Percentiles rank a stretch among this genome's conserved stretches.
Evolutionary conservation across 2,888 invertebrate genomes (phyloP).

Genomic region (Adela reaumurella): DNA sequence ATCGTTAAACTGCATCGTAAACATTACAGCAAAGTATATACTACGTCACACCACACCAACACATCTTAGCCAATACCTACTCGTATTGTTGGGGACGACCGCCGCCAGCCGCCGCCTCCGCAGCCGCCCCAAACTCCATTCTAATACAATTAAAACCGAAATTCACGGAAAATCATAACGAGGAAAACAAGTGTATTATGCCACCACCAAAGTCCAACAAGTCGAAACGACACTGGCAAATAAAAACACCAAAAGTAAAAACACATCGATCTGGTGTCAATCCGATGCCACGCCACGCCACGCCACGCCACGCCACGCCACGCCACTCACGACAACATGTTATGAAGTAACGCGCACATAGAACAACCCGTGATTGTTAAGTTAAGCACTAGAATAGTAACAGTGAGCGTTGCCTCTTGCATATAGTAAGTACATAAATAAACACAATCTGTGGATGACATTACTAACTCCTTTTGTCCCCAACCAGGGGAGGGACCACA

Average conservation of each 20-base stretch:
- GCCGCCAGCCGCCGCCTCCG: too few relatives aligned
- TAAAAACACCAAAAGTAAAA: not conserved
- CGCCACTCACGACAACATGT: slow-evolving; percentile 3
- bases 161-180: too few relatives aligned
- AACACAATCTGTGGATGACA: not conserved
- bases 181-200: slow-evolving; percentile 1
- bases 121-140: too few relatives aligned
- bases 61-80: not conserved
- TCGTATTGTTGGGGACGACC: too few relatives aligned
- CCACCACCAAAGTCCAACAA: slow-evolving; percentile 8
- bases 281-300: slow-evolving; percentile 1
- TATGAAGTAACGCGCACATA: slow-evolving; percentile 11
- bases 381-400: slow-evolving; percentile 11
- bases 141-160: too few relatives aligned
- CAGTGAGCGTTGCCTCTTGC: slow-evolving; percentile 10
- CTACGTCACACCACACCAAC: not conserved
- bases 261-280: slow-evolving; percentile 1
- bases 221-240: slow-evolving; percentile 7
- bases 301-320: slow-evolving; percentile 1
- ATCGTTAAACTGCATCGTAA: not conserved
- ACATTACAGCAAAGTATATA: not conserved
- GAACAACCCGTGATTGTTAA: slow-evolving; percentile 11
- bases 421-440: slow-evolving; percentile 1
- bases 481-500: too few relatives aligned
- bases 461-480: too few relatives aligned